phyloP scores from a whole-genome alignment of 2,797 vertebrate genomes.

The Lates japonicus region DNA sequence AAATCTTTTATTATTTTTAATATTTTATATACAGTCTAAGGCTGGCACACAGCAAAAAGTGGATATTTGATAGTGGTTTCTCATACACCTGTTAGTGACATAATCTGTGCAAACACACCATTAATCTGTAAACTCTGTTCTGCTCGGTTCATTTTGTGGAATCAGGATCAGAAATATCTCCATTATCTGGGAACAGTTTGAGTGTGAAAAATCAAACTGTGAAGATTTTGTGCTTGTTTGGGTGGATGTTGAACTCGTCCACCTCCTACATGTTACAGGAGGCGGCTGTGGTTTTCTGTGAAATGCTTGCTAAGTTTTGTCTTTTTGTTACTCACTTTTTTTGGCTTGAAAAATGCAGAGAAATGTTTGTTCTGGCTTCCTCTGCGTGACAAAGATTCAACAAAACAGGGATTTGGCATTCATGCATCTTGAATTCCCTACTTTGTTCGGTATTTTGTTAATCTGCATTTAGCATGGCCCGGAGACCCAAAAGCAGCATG shows the following conservation, averaged over 20 bases:
- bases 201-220: slow-evolving; percentile 41
- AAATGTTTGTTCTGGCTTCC: slow-evolving; percentile 37
- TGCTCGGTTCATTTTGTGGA: slow-evolving; percentile 8
- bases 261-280: slow-evolving; percentile 64
- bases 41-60: not conserved
- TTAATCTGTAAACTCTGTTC: slow-evolving; percentile 3
- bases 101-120: not conserved
- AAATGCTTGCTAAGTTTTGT: slow-evolving; percentile 38
- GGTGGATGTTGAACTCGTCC: slow-evolving; percentile 52
- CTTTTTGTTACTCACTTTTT: slow-evolving; percentile 45
- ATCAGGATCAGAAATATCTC: slow-evolving; percentile 19
- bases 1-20: too few relatives aligned
- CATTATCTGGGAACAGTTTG: slow-evolving; percentile 20
- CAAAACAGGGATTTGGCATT: slow-evolving; percentile 36
- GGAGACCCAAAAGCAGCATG: slow-evolving; percentile 25
- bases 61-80: slow-evolving; percentile 8
- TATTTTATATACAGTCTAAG: too few relatives aligned
- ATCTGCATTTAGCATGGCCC: slow-evolving; percentile 31
- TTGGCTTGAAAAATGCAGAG: slow-evolving; percentile 44
- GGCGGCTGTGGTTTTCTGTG: slow-evolving; percentile 32
- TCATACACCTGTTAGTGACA: not conserved
- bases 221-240: slow-evolving; percentile 41
- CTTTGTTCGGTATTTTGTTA: slow-evolving; percentile 32
- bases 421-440: slow-evolving; percentile 3
- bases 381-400: slow-evolving; percentile 28